Percentiles rank a stretch among this genome's conserved stretches.
These are phyloP conservation scores for Parnassius orleans DNA, from an alignment of 2,888 invertebrate genomes.

Conservation along the genomic window DNA sequence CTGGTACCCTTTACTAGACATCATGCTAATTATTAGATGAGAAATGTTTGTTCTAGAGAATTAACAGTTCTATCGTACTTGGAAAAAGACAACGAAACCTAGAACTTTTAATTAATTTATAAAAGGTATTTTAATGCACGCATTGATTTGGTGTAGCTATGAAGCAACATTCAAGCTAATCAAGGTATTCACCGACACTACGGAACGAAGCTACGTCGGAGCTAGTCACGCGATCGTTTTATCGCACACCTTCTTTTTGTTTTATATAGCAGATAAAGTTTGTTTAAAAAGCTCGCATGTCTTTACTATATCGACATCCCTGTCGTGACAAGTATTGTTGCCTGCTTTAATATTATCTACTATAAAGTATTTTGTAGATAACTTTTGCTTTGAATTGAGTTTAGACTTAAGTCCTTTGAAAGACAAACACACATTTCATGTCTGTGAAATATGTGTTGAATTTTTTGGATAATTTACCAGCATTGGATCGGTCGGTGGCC, in stretches of 20 bases:
- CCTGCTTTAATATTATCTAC: slow-evolving; percentile 53
- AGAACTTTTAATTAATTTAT: no score
- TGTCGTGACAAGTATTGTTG: slow-evolving; percentile 71
- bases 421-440: no score
- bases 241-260: slow-evolving; percentile 76
- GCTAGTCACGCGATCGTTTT: slow-evolving; percentile 76
- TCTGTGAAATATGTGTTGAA: no score
- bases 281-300: slow-evolving; percentile 78
- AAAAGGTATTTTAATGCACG: no score
- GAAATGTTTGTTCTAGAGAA: no score
- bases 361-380: slow-evolving; percentile 31
- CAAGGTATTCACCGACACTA: slow-evolving; percentile 68
- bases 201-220: slow-evolving; percentile 44
- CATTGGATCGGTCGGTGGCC: no score
- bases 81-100: no score
- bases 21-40: slow-evolving; percentile 16
- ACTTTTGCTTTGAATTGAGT: slow-evolving; percentile 18
- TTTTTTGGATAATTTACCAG: no score
- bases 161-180: slow-evolving; percentile 55
- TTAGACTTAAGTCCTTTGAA: no score
- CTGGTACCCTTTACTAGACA: slow-evolving; percentile 56
- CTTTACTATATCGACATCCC: slow-evolving; percentile 67
- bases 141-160: slow-evolving; percentile 34
- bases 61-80: no score
- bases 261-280: slow-evolving; percentile 75